phyloP scores from a whole-genome alignment of 2,797 vertebrate genomes.

The Takifugu rubripes region DNA sequence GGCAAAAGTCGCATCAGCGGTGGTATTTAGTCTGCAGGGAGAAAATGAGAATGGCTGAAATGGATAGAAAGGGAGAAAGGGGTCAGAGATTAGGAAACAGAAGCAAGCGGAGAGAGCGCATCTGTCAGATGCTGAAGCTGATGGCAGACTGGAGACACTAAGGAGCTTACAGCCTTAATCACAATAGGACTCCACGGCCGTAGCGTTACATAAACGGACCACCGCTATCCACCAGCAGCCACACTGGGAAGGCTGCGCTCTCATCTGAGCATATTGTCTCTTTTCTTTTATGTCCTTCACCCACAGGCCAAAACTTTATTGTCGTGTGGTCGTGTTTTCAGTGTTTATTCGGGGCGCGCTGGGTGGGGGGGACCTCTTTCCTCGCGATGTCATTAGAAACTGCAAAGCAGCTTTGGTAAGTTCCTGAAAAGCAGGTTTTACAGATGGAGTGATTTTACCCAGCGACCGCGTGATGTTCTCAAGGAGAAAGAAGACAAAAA shows the following conservation, averaged over 20 bases:
- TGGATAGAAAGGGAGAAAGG: constrained; percentile 38
- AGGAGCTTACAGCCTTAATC: constrained; percentile 76
- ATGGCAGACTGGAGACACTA: constrained; percentile 61
- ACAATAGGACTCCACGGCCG: constrained; percentile 68
- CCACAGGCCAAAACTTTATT: not conserved
- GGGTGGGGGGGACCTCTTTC: constrained; percentile 1
- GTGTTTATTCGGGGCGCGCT: too few species aligned
- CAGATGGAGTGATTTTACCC: constrained; percentile 13
- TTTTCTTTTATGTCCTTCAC: constrained; percentile 1
- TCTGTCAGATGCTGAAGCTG: constrained; percentile 69
- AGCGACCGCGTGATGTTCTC: constrained; percentile 20
- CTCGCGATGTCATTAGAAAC: constrained; percentile 12
- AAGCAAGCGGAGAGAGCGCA: constrained; percentile 58
- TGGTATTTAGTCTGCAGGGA: constrained; percentile 22
- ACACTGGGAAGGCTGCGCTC: constrained; percentile 29
- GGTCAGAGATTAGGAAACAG: constrained; percentile 66
- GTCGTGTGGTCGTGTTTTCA: not conserved
- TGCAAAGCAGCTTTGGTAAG: constrained; percentile 23
- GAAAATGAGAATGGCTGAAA: constrained; percentile 8
- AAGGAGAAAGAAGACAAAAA: not conserved
- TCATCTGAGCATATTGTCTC: constrained; percentile 12
- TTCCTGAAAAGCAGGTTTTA: constrained; percentile 56
- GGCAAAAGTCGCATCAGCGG: constrained; percentile 25
- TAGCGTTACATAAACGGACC: constrained; percentile 65
- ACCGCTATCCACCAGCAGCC: constrained; percentile 49